Evolutionary conservation across 2,888 invertebrate genomes (phyloP).

Genomic region (Phengaris alcon): DNA sequence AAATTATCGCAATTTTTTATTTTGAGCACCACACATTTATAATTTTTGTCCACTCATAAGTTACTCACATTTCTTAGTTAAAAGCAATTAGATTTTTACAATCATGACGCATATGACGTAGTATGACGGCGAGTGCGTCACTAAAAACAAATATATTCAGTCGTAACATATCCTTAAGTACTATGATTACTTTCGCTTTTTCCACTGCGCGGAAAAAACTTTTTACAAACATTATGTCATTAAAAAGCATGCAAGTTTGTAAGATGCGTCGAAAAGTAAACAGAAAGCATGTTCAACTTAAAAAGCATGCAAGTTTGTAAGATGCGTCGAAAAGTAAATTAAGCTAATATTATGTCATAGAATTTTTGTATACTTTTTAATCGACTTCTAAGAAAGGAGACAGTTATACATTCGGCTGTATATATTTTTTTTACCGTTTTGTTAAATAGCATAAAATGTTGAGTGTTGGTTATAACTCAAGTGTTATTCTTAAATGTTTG

Average conservation of each 20-base stretch:
- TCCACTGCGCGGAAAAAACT: background rate
- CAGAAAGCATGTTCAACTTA: too few species aligned
- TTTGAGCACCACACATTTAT: background rate
- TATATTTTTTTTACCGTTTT: too few species aligned
- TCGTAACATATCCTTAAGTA: constrained; percentile 3
- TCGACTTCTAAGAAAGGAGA: too few species aligned
- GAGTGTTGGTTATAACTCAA: too few species aligned
- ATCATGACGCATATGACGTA: constrained; percentile 1
- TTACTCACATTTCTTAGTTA: constrained; percentile 16
- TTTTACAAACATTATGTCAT: constrained; percentile 20
- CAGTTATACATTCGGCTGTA: too few species aligned
- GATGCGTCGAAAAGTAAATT: too few species aligned
- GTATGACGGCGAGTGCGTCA: constrained; percentile 6
- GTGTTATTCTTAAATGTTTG: too few species aligned
- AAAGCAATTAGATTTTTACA: constrained; percentile 19
- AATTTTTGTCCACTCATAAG: background rate
- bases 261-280: too few species aligned
- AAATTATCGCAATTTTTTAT: background rate
- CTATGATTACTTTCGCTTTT: constrained; percentile 7
- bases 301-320: background rate
- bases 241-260: background rate
- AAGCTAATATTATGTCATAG: too few species aligned
- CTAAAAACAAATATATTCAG: background rate
- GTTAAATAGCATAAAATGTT: too few species aligned
- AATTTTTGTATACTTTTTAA: too few species aligned